Base-by-base conservation (phyloP, 2,113 vertebrate species). In the Leucoraja erinaceus region DNA sequence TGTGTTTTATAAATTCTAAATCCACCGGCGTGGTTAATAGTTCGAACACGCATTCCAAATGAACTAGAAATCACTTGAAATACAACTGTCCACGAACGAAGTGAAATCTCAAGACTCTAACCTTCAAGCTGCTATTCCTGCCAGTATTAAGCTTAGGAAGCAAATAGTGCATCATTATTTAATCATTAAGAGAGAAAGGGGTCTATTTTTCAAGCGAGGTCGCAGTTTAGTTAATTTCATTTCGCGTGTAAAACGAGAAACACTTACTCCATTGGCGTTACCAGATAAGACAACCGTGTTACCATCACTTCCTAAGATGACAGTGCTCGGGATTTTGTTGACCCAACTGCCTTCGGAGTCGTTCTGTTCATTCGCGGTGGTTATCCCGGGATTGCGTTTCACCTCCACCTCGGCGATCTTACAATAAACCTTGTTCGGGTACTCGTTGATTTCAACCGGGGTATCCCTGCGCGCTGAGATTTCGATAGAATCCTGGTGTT, bases 301-400 rank as follows among this genome's bases (percentile, higher is more conserved):
- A 76, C 98, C 98, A 95, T 99, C 98, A 86, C 98, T 95, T 92
- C 98, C 98, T 96, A 99, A 95, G 20, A 99, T 97, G 96, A 99
- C 98, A 83, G 98, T 98, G 93, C 98, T 99, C 95, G 98, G 98
- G 96, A 97, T 98, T 97, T 98, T 96, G 93, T 97, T 95, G 94
- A 97, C 96, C 98, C 98, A 99, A 95, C 96, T 96, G 72, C 96
- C 95, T 77, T 96, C 95, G 95, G 97, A 94, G 93, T 96, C 97
- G 96, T 98, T 99, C 94, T 95, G 96, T 94, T 98, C 97, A 94
- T 96, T 93, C 0, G 38, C 38, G 1, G 96, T 95, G 96, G 96
- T 95, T 95, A 96, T 97, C 10, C 97, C 96, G n/a, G 96, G 96
- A 95, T 94, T 96, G 54, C 95, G 94, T 61, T 95, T 72, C 4